Conservation (phyloP, 2,797 vertebrate genomes). For the Pipistrellus pygmaeus region DNA sequence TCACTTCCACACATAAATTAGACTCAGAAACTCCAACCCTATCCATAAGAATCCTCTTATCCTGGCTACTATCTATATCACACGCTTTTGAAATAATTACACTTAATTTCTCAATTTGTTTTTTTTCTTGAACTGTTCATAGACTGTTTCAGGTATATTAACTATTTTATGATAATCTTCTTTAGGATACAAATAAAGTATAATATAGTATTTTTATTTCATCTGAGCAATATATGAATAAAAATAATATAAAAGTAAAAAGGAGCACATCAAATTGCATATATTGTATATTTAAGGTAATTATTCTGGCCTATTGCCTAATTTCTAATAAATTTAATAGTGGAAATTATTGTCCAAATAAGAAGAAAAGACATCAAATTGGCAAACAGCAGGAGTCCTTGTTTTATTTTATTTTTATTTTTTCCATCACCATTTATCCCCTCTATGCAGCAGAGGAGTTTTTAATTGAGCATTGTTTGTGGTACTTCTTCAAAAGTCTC, state of each 20-base stretch:
- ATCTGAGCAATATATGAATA: background rate
- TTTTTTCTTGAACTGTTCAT: background rate
- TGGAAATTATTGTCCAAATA: background rate
- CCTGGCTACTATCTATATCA: background rate
- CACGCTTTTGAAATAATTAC: slow-evolving; percentile 9
- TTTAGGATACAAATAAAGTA: slow-evolving; percentile 19
- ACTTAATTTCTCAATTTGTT: slow-evolving; percentile 21
- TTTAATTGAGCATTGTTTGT: background rate
- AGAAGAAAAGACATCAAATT: background rate
- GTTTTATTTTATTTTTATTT: too few relatives aligned
- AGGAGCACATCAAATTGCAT: background rate
- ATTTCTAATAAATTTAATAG: background rate
- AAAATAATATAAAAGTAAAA: slow-evolving; percentile 53
- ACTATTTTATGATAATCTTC: background rate
- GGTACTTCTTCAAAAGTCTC: background rate
- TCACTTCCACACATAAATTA: background rate
- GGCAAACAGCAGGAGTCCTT: background rate
- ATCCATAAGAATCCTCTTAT: background rate
- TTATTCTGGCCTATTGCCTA: background rate
- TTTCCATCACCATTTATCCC: too few relatives aligned
- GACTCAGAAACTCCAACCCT: background rate
- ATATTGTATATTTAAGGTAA: background rate
- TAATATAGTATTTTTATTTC: slow-evolving; percentile 36
- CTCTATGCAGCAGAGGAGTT: background rate
- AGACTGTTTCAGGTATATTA: background rate